phyloP scores from a whole-genome alignment of 53 echinoderm and acorn worm species.

The Zoroaster sp. region DNA sequence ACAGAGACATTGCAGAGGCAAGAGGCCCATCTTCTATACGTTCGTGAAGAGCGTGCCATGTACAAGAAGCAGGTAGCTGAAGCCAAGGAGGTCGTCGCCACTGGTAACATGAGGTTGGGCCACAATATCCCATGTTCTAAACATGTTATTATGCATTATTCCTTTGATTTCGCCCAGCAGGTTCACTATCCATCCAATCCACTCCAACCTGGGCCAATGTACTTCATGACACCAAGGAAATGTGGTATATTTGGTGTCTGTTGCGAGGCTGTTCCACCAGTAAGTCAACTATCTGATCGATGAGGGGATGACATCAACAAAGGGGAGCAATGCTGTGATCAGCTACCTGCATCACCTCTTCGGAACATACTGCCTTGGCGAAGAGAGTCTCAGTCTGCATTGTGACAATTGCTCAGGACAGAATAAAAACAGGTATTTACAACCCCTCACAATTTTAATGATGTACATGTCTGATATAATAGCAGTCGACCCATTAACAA shows the following conservation, averaged over 20 bases:
- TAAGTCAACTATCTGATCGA: conserved; percentile 61
- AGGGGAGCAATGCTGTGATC: conserved; percentile 48
- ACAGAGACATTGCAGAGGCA: background rate
- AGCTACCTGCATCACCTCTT: conserved; percentile 56
- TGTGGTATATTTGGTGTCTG: conserved; percentile 54
- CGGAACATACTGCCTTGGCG: conserved; percentile 23
- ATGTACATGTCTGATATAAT: background rate
- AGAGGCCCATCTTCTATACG: background rate
- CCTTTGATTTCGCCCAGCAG: conserved; percentile 67
- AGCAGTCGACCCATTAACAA: no score
- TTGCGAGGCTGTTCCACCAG: conserved; percentile 36
- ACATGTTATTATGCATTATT: conserved; percentile 32
- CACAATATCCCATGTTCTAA: background rate
- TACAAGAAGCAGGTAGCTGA: background rate
- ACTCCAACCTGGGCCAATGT: conserved; percentile 57
- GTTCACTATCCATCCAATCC: conserved; percentile 45
- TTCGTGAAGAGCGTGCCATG: background rate
- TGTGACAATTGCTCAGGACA: conserved; percentile 70
- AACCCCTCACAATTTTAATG: background rate
- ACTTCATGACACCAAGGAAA: conserved; percentile 48
- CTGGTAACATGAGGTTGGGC: background rate
- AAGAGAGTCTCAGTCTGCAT: conserved; percentile 27
- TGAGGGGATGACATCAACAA: conserved; percentile 29
- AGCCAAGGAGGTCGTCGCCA: background rate
- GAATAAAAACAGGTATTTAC: conserved; percentile 63